phyloP scores from a whole-genome alignment of 2,113 vertebrate species.

The Isurus oxyrinchus region DNA sequence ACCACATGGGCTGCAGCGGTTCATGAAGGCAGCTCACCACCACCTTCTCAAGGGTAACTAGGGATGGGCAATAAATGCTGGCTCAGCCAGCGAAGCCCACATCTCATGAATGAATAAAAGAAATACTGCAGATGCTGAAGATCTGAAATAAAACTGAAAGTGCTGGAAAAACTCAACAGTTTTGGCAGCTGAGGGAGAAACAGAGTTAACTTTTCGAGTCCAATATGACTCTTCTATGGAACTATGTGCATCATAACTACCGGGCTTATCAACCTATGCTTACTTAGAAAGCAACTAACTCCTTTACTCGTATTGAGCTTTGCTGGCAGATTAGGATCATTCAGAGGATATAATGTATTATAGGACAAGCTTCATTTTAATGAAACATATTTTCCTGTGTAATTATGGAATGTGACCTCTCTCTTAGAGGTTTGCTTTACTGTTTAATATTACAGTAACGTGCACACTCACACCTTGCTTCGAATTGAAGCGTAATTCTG shows the following conservation, averaged over 20 bases:
- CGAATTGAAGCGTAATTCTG: not conserved
- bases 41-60: too few species aligned
- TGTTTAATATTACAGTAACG: conserved; percentile 4
- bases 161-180: too few species aligned
- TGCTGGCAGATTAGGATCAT: not conserved
- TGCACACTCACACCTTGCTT: not conserved
- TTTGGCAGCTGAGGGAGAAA: too few species aligned
- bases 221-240: too few species aligned
- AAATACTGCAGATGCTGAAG: too few species aligned
- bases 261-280: not conserved
- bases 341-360: not conserved
- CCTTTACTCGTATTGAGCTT: not conserved
- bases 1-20: too few species aligned
- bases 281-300: not conserved
- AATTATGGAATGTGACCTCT: not conserved
- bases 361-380: not conserved
- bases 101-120: too few species aligned
- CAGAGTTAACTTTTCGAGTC: too few species aligned
- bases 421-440: not conserved
- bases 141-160: too few species aligned
- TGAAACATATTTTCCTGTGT: not conserved
- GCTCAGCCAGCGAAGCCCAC: too few species aligned
- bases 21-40: too few species aligned
- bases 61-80: too few species aligned
- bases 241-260: not conserved